Conservation (phyloP, 2,797 vertebrate genomes). For the Pipistrellus nathusii region DNA sequence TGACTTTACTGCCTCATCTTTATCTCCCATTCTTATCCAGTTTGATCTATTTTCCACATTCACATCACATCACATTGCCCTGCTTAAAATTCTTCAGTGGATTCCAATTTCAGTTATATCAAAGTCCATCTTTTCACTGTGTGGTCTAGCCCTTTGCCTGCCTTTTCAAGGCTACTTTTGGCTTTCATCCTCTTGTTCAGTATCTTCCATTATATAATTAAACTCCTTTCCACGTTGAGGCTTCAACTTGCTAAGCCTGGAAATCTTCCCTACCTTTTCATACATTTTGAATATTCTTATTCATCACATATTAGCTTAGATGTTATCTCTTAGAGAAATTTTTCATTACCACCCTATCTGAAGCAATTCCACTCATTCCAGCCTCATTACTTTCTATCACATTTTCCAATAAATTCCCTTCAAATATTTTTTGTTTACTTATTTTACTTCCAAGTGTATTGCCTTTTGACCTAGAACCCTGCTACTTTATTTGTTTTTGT, state of each 20-base stretch:
- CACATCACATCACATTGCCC: no score
- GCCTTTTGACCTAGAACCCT: not conserved
- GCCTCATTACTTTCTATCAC: not conserved
- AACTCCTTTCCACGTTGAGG: not conserved
- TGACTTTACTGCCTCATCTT: not conserved
- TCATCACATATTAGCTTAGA: not conserved
- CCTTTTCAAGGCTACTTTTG: not conserved
- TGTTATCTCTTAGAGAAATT: not conserved
- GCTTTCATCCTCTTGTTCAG: not conserved
- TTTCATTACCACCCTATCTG: not conserved
- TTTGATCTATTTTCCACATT: not conserved
- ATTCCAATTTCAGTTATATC: not conserved
- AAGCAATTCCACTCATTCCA: not conserved
- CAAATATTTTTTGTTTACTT: not conserved
- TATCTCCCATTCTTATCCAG: rapidly evolving
- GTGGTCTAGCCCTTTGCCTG: not conserved
- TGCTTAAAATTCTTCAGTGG: not conserved
- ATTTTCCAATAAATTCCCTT: not conserved
- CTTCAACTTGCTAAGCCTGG: not conserved
- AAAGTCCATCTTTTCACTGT: not conserved
- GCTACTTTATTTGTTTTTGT: not conserved
- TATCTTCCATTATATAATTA: not conserved
- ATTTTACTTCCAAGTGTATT: not conserved
- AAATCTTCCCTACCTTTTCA: not conserved
- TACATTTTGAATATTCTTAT: not conserved